These are phyloP conservation scores for Borostomias antarcticus DNA, from an alignment of 2,797 vertebrate genomes.

Conservation along the genomic window DNA sequence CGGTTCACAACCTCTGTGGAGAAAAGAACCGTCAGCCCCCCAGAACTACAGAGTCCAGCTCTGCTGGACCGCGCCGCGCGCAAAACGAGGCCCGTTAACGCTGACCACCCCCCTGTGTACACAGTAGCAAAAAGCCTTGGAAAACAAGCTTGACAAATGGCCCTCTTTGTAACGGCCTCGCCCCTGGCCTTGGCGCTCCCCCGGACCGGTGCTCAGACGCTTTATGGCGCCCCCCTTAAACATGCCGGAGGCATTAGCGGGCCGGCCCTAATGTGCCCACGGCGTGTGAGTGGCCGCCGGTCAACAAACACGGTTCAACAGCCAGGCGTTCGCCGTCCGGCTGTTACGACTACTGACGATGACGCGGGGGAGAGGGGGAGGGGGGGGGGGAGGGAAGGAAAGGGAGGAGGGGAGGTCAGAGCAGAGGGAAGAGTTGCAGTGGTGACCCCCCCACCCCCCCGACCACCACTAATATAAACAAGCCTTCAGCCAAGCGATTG, in stretches of 20 bases:
- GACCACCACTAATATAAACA: constrained; percentile 27
- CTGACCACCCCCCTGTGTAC: constrained; percentile 5
- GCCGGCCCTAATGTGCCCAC: constrained; percentile 29
- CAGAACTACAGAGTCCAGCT: too few relatives aligned
- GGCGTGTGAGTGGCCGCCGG: constrained; percentile 30
- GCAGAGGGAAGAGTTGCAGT: neutral
- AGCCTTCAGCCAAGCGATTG: constrained; percentile 32
- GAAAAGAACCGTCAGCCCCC: neutral
- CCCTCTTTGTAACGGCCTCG: constrained; percentile 29
- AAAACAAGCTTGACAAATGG: constrained; percentile 36
- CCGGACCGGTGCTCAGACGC: constrained; percentile 6
- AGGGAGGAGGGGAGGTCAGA: neutral
- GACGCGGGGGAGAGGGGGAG: neutral
- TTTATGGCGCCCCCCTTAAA: constrained; percentile 49
- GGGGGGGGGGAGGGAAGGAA: neutral
- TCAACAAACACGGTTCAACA: constrained; percentile 25
- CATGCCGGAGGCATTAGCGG: constrained; percentile 46
- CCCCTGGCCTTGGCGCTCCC: constrained; percentile 17
- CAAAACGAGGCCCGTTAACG: neutral
- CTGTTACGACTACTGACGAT: constrained; percentile 2
- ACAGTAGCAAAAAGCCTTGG: constrained; percentile 24
- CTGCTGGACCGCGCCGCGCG: too few relatives aligned
- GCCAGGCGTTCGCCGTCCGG: neutral
- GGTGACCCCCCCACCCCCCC: constrained; percentile 6
- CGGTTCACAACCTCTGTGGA: neutral